Evolutionary conservation across 2,113 vertebrate genomes (phyloP).

Genomic region (Oncorhynchus keta): DNA sequence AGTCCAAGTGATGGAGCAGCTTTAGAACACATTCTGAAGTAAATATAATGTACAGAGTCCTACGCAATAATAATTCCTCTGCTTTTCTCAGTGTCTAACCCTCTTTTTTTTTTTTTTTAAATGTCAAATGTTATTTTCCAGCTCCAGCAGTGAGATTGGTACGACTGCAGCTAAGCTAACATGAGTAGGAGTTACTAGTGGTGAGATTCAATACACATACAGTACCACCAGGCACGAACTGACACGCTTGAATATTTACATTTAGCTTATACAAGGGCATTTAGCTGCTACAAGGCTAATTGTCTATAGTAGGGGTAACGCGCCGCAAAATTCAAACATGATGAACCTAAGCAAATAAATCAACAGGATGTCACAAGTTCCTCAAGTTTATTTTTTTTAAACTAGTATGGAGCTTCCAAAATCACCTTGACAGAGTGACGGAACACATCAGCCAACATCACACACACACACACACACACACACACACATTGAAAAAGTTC

Average conservation of each 20-base stretch:
- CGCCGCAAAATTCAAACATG: background rate
- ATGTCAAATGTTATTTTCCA: background rate
- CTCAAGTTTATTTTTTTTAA: background rate
- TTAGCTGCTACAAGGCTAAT: background rate
- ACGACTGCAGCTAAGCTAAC: slow-evolving; percentile 21
- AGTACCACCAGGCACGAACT: slow-evolving; percentile 4
- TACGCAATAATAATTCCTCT: slow-evolving; percentile 46
- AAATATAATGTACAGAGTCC: slow-evolving; percentile 17
- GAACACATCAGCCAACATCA: background rate
- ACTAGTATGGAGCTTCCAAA: background rate
- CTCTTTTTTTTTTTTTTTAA: too few species aligned
- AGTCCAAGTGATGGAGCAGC: slow-evolving; percentile 11
- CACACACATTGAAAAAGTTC: background rate
- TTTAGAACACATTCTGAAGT: background rate
- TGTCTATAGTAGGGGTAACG: background rate
- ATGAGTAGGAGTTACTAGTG: slow-evolving; percentile 41
- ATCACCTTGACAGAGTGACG: background rate
- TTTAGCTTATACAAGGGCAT: background rate
- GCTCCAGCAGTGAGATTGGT: slow-evolving; percentile 27
- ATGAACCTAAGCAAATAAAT: background rate
- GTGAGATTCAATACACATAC: slow-evolving; percentile 16
- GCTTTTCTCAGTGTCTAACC: background rate
- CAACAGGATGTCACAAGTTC: background rate
- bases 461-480: background rate
- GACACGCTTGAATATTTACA: slow-evolving; percentile 20